Conservation (phyloP, 2,797 vertebrate genomes). For the Odontamblyopus rebecca region DNA sequence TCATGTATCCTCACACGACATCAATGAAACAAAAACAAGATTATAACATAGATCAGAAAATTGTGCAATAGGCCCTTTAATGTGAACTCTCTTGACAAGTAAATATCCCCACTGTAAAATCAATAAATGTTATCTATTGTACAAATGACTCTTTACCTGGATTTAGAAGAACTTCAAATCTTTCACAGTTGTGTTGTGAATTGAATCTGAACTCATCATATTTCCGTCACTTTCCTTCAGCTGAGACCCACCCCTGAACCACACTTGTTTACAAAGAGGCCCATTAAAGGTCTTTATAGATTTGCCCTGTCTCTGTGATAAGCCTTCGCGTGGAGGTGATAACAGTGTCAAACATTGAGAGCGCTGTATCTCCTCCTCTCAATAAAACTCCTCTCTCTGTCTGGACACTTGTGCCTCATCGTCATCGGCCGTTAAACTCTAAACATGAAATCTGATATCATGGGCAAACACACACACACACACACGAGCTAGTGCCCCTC, state of each 20-base stretch:
- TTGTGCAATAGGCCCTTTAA: no score
- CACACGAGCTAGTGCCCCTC: constrained; percentile 35
- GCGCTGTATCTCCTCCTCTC: constrained; percentile 16
- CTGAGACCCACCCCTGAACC: no score
- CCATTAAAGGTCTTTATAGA: constrained; percentile 25
- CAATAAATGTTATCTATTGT: no score
- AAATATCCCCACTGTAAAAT: no score
- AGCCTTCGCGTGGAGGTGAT: constrained; percentile 34
- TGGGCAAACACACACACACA: constrained; percentile 51
- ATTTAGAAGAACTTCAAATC: no score
- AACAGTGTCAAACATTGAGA: constrained; percentile 24
- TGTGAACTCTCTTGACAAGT: no score
- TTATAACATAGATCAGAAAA: no score
- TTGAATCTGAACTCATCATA: no score
- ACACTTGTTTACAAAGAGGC: constrained; percentile 19
- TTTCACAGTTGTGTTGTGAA: no score
- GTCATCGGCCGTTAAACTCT: constrained; percentile 60
- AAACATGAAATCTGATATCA: constrained; percentile 56
- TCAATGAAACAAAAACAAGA: no score
- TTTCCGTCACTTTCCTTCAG: not conserved
- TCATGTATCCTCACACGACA: no score
- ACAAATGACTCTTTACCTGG: no score
- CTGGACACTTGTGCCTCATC: constrained; percentile 24
- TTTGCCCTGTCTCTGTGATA: constrained; percentile 33
- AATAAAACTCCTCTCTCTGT: constrained; percentile 25